Conservation (phyloP, 37 sponge, comb jelly and placozoan species). For the Axinella damicornis region DNA sequence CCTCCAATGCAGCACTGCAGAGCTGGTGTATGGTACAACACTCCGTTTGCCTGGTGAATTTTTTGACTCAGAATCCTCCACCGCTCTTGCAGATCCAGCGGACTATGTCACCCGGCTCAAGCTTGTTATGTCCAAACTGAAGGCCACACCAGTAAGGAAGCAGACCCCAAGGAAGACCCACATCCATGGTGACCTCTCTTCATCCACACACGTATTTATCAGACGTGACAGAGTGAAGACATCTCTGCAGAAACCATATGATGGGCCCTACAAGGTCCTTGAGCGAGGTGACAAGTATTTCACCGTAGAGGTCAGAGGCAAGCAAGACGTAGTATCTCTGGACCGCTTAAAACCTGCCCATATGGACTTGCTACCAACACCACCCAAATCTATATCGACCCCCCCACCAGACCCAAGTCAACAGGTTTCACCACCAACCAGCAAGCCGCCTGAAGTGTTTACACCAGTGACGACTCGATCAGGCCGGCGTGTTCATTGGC, state of each 20-base stretch:
- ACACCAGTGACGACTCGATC: background rate
- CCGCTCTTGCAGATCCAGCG: background rate
- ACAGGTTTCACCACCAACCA: too few species aligned
- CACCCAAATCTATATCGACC: too few species aligned
- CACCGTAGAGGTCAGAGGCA: background rate
- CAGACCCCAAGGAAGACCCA: background rate
- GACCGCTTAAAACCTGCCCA: constrained; percentile 19
- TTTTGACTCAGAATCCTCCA: background rate
- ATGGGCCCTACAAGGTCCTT: constrained; percentile 4
- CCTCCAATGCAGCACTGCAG: constrained; percentile 50
- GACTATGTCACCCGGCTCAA: background rate
- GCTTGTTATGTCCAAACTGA: background rate
- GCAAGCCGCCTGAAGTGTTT: background rate
- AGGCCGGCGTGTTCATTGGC: constrained; percentile 11
- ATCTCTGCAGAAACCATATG: background rate
- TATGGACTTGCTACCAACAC: too few species aligned
- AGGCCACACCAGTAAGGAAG: background rate
- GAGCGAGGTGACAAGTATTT: background rate
- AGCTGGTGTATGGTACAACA: constrained; percentile 27
- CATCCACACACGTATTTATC: constrained; percentile 20
- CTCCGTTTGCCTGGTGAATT: constrained; percentile 59
- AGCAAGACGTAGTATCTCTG: background rate
- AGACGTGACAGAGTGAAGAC: background rate
- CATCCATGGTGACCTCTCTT: background rate
- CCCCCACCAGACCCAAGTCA: too few species aligned